phyloP scores from a whole-genome alignment of 1,140 invertebrate genomes.

The Hydropsyche tenuis region DNA sequence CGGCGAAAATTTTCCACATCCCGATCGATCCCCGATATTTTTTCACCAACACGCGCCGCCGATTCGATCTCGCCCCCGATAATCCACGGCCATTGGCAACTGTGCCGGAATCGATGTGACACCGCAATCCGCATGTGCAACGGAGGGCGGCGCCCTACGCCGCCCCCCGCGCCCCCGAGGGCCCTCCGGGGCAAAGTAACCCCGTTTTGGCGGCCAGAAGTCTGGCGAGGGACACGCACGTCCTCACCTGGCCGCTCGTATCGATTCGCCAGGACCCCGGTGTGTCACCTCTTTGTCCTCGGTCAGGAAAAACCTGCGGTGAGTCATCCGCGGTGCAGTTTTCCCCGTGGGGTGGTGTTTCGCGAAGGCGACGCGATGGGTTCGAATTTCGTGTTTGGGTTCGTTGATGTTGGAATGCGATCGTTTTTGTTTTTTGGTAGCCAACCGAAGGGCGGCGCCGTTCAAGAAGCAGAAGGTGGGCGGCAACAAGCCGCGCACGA shows the following conservation, averaged over 20 bases:
- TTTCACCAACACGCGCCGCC: background rate
- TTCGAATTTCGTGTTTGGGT: too few species aligned
- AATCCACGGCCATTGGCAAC: background rate
- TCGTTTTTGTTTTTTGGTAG: slow-evolving; percentile 50
- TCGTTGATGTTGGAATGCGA: too few species aligned
- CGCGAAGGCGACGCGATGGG: too few species aligned
- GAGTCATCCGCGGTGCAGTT: slow-evolving; percentile 5
- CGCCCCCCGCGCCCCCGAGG: background rate
- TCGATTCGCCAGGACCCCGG: slow-evolving; percentile 13
- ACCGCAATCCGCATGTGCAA: background rate
- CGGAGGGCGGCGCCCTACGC: background rate
- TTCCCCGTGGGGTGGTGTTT: background rate
- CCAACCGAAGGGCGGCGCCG: slow-evolving; percentile 71
- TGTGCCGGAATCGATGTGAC: background rate
- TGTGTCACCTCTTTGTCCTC: slow-evolving; percentile 13
- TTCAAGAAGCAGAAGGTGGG: slow-evolving; percentile 78
- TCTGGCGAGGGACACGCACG: background rate
- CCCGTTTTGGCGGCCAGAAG: background rate
- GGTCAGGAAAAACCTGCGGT: background rate
- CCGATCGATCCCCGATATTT: background rate
- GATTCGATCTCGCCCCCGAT: background rate
- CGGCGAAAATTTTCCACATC: too few species aligned
- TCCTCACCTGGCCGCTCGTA: background rate
- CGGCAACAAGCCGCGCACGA: slow-evolving; percentile 73
- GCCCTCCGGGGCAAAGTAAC: background rate